Evolutionary conservation across 2,113 vertebrate species (phyloP), one percentile per base, ranked within the genome.

Genomic region (Otocyon megalotis): DNA sequence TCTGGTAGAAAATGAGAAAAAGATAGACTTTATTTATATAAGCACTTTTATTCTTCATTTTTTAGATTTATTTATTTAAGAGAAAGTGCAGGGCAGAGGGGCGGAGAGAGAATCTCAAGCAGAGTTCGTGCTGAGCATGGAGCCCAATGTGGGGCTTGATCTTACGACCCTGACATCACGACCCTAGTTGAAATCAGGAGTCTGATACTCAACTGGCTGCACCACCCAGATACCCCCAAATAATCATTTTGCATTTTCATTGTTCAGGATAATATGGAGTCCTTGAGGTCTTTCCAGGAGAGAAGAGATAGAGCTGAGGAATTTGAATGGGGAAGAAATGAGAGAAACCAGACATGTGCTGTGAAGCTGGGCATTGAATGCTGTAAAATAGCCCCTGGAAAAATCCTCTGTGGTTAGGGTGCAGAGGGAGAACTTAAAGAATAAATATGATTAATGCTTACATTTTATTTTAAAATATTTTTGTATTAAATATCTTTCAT

Each of bases 301-400:
- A 35, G 30, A 90, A 74, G 65, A 5, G 4, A 1, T 26, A 50
- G 24, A 86, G 16, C 10, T 48, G 24, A n/a, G 60, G 48, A 20
- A 32, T 20, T 24, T 13, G 11, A n/a, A 0, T 1, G 3, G 1
- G 14, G 13, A 1, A 17, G 17, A 35, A 50, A 62, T 28, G 60
- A 50, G 24, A 69, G 37, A 79, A 69, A 71, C 0, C 10, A 85
- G 54, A 10, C 1, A 56, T 22, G 12, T 20, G 2, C 37, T 58
- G 1, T 28, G 24, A 88, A 83, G 3, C 10, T 58, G 5, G 35
- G 8, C 20, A 65, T 62, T 74, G 43, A 56, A 11, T 62, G 6
- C 35, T 22, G 0, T 15, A 62, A 17, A 79, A 10, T 4, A 67
- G 19, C 6, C 56, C 35, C 85, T 60, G 50, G 15, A 54, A 60